phyloP scores from a whole-genome alignment of 2,888 invertebrate species.

The Leptopilina drosophilae region DNA sequence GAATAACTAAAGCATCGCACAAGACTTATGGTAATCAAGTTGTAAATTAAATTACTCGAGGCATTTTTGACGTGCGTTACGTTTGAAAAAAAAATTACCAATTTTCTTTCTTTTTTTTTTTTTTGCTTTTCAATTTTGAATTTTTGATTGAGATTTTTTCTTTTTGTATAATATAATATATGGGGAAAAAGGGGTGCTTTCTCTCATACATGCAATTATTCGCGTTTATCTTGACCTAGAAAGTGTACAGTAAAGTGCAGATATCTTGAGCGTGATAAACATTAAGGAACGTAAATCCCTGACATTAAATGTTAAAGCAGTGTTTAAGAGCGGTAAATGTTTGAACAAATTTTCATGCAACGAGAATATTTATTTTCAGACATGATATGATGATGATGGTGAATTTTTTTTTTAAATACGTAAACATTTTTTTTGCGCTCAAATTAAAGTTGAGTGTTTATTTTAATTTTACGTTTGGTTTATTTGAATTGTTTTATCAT shows the following conservation, averaged over 20 bases:
- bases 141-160: neutral
- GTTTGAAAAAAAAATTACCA: neutral
- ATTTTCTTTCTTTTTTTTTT: too few species aligned
- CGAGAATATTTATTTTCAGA: neutral
- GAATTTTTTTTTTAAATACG: neutral
- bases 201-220: neutral
- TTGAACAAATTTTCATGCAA: slow-evolving; percentile 8
- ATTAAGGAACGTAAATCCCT: neutral
- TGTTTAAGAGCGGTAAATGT: neutral
- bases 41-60: slow-evolving; percentile 58
- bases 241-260: neutral
- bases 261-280: neutral
- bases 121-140: neutral
- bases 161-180: neutral
- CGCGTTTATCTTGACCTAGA: slow-evolving; percentile 12
- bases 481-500: too few species aligned
- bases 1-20: neutral
- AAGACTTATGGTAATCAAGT: slow-evolving; percentile 43
- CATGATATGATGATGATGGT: neutral
- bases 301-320: neutral
- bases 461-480: too few species aligned
- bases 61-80: slow-evolving; percentile 2
- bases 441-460: neutral
- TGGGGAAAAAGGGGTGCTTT: neutral
- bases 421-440: neutral